A percentile compares a stretch with the other conserved stretches of the same genome.
Evolutionary conservation across 2,888 invertebrate species (phyloP).

Genomic region (Phytoseiulus persimilis): DNA sequence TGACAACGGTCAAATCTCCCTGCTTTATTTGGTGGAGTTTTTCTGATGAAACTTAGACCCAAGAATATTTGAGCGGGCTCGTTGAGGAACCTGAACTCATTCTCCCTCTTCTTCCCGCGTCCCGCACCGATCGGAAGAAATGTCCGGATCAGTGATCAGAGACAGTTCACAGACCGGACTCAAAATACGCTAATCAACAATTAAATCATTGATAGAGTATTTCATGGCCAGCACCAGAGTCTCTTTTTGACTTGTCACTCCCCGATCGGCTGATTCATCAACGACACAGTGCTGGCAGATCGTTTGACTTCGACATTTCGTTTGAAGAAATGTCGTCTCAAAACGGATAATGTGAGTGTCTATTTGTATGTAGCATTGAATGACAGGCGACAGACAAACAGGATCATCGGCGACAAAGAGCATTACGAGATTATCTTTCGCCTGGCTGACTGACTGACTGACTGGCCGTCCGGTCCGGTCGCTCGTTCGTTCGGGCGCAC

Average conservation of each 20-base stretch:
- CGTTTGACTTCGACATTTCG: not conserved
- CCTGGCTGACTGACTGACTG: not conserved
- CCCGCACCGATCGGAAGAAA: too few relatives aligned
- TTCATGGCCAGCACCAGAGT: not conserved
- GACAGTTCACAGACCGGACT: too few relatives aligned
- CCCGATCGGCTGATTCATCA: not conserved
- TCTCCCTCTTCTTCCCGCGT: too few relatives aligned
- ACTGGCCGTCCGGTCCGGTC: too few relatives aligned
- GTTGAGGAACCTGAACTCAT: too few relatives aligned
- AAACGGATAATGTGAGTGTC: not conserved
- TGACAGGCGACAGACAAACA: conserved; percentile 5
- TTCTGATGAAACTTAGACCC: too few relatives aligned
- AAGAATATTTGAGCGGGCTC: too few relatives aligned
- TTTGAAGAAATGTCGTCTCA: not conserved
- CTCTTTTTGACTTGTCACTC: not conserved
- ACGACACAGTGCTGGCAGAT: not conserved
- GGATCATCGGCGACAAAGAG: conserved; percentile 5
- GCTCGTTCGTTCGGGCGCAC: not conserved
- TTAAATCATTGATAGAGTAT: too few relatives aligned
- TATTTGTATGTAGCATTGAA: conserved; percentile 5
- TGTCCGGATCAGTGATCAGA: too few relatives aligned
- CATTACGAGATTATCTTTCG: not conserved
- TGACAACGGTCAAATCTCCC: too few relatives aligned
- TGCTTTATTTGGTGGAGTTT: too few relatives aligned
- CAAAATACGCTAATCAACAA: too few relatives aligned